A percentile compares a stretch with the other conserved stretches of the same genome.
Evolutionary conservation across 2,888 invertebrate species (phyloP).

Genomic region (Zonitis immaculata): DNA sequence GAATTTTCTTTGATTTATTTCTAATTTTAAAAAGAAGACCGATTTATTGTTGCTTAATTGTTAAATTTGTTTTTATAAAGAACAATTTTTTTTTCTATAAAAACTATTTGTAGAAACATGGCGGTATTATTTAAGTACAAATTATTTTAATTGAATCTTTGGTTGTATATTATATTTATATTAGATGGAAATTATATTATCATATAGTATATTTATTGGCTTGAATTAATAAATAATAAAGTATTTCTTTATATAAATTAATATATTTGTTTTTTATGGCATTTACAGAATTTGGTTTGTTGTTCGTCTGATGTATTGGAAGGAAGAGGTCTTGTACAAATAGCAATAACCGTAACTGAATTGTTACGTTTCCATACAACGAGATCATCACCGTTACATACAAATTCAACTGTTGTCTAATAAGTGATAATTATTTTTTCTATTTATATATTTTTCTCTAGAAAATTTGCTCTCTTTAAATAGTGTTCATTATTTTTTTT

Average conservation of each 20-base stretch:
- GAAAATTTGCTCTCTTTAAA: background rate
- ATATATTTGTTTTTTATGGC: background rate
- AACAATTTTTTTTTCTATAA: conserved; percentile 6
- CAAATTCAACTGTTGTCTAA: conserved; percentile 37
- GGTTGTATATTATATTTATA: too few species aligned
- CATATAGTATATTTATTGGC: too few species aligned
- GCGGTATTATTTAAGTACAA: conserved; percentile 10
- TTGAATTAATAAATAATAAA: conserved; percentile 10
- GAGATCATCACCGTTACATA: conserved; percentile 44
- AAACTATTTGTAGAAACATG: background rate
- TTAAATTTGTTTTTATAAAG: conserved; percentile 7
- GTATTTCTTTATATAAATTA: conserved; percentile 2
- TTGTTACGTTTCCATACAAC: conserved; percentile 65
- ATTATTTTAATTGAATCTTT: background rate
- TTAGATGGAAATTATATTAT: too few species aligned
- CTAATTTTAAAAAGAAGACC: background rate
- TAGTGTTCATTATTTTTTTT: background rate
- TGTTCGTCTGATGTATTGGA: conserved; percentile 90
- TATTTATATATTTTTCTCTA: conserved; percentile 6
- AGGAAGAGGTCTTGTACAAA: conserved; percentile 80
- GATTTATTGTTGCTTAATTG: conserved; percentile 14
- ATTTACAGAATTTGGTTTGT: conserved; percentile 80
- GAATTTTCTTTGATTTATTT: conserved; percentile 8
- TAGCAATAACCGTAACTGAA: conserved; percentile 85
- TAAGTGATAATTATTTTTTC: conserved; percentile 4